Conservation (phyloP, 2,888 invertebrate species). For the Volucella inanis region DNA sequence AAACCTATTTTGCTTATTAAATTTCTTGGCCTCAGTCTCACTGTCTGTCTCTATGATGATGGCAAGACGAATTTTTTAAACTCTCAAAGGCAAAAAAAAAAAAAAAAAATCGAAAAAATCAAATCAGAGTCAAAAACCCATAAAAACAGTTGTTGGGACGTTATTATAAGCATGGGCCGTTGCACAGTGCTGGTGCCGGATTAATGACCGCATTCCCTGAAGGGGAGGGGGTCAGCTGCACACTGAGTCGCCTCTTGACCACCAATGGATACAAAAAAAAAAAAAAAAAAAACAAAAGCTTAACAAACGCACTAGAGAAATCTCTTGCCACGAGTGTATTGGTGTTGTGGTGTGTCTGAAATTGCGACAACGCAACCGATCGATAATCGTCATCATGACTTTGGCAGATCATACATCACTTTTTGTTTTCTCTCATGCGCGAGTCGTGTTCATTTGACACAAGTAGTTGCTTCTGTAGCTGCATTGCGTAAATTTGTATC, state of each 20-base stretch:
- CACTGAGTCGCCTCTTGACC: constrained; percentile 5
- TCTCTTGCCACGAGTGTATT: background rate
- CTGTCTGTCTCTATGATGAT: constrained; percentile 35
- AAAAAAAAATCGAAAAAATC: constrained; percentile 25
- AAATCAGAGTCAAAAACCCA: constrained; percentile 52
- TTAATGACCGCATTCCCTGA: constrained; percentile 66
- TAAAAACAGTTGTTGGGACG: constrained; percentile 67
- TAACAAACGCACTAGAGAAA: background rate
- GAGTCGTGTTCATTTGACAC: constrained; percentile 39
- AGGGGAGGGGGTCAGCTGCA: constrained; percentile 46
- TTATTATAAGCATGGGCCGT: constrained; percentile 46
- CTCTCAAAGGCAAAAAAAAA: constrained; percentile 13
- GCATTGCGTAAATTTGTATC: constrained; percentile 72
- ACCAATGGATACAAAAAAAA: constrained; percentile 22
- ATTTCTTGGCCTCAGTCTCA: constrained; percentile 13
- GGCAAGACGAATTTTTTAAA: constrained; percentile 53
- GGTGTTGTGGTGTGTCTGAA: constrained; percentile 12
- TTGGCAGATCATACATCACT: constrained; percentile 74
- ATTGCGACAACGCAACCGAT: constrained; percentile 67
- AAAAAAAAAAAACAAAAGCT: constrained; percentile 7
- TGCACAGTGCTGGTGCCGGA: constrained; percentile 69
- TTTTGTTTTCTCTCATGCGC: constrained; percentile 39
- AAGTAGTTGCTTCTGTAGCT: constrained; percentile 49
- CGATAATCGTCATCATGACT: constrained; percentile 71
- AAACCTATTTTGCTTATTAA: constrained; percentile 65